These are phyloP conservation scores for Nyctibius bracteatus DNA, from an alignment of 2,113 vertebrate species.

Conservation along the genomic window DNA sequence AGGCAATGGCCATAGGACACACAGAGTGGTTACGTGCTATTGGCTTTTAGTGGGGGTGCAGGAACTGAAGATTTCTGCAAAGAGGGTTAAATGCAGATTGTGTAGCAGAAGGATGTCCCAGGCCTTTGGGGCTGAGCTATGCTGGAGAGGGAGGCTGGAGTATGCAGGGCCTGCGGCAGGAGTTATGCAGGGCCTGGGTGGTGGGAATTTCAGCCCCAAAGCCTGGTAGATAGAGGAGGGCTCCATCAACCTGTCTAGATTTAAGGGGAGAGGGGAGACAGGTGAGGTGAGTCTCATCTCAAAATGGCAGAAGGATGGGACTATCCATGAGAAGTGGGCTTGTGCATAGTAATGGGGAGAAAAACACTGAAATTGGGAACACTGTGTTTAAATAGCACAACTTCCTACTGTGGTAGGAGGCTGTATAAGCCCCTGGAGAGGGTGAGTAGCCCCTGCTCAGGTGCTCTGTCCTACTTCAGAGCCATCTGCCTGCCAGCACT, in stretches of 20 bases:
- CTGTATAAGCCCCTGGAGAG: fast-evolving
- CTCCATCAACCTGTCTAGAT: background rate
- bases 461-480: background rate
- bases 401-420: background rate
- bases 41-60: background rate
- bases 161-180: fast-evolving
- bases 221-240: too few species aligned
- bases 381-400: background rate
- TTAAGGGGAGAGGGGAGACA: background rate
- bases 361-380: fast-evolving
- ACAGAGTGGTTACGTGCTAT: background rate
- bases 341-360: fast-evolving
- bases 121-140: background rate
- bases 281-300: background rate
- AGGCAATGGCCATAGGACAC: background rate
- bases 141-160: too few species aligned
- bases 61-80: background rate
- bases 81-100: background rate
- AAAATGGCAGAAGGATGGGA: background rate
- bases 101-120: too few species aligned
- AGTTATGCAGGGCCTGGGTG: fast-evolving
- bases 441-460: background rate
- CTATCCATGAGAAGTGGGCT: fast-evolving
- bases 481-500: background rate
- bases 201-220: background rate